Conservation (phyloP, 2,888 invertebrate genomes). For the Synanthedon tipuliformis region DNA sequence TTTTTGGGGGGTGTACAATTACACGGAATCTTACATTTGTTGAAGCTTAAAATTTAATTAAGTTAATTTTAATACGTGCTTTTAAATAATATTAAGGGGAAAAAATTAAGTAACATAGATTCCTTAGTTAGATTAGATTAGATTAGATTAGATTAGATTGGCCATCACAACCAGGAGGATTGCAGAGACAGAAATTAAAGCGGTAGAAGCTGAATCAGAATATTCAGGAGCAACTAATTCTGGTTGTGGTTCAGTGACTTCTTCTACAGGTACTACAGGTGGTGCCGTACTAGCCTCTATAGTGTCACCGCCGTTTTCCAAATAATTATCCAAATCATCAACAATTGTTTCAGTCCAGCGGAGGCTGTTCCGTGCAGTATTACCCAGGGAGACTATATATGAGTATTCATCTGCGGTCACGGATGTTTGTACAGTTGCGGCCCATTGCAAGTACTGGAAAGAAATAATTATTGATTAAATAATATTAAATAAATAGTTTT, state of each 20-base stretch:
- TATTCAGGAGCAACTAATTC: slow-evolving; percentile 24
- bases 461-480: background rate
- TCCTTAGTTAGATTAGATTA: too few relatives aligned
- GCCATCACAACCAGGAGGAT: slow-evolving; percentile 22
- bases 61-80: too few relatives aligned
- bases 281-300: slow-evolving; percentile 9
- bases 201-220: slow-evolving; percentile 34
- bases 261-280: slow-evolving; percentile 13
- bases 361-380: slow-evolving; percentile 21
- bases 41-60: too few relatives aligned
- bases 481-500: background rate
- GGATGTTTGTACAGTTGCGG: slow-evolving; percentile 12
- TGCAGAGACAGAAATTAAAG: slow-evolving; percentile 24
- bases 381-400: slow-evolving; percentile 19
- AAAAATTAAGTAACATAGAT: too few relatives aligned
- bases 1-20: too few relatives aligned
- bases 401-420: slow-evolving; percentile 19
- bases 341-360: slow-evolving; percentile 23
- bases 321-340: slow-evolving; percentile 30
- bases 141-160: too few relatives aligned
- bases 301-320: slow-evolving; percentile 18
- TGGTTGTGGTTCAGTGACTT: slow-evolving; percentile 2
- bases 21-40: too few relatives aligned
- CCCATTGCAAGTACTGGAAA: slow-evolving; percentile 47
- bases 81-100: too few relatives aligned